These are phyloP conservation scores for Oreochromis spilurus DNA, from an alignment of 2,113 vertebrate species.

Conservation along the genomic window DNA sequence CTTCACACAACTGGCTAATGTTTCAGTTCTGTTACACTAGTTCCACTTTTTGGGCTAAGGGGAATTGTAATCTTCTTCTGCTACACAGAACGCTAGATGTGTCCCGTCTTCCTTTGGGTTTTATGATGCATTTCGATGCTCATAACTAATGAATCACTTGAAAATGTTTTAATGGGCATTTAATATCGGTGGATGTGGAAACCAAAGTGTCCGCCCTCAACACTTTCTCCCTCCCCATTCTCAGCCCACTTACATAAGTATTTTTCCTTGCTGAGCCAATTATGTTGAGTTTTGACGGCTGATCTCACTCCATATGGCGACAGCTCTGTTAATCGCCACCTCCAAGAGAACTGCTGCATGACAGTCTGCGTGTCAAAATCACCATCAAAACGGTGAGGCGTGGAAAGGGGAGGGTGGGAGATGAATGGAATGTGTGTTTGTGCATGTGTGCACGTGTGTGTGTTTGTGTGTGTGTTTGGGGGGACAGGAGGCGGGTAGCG, in stretches of 20 bases:
- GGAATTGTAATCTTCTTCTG: background rate
- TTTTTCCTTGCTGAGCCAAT: conserved; percentile 49
- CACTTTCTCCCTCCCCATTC: background rate
- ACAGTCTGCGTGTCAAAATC: conserved; percentile 61
- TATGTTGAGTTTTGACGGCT: conserved; percentile 52
- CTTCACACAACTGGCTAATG: conserved; percentile 15
- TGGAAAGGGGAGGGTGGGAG: conserved; percentile 5
- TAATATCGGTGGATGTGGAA: conserved; percentile 20
- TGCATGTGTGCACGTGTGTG: background rate
- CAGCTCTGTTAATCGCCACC: conserved; percentile 62
- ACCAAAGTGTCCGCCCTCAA: conserved; percentile 21
- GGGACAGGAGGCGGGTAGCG: conserved; percentile 36
- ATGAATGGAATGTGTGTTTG: background rate
- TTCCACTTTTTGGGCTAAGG: background rate
- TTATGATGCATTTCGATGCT: conserved; percentile 40
- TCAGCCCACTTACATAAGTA: conserved; percentile 7
- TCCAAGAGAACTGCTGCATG: conserved; percentile 55
- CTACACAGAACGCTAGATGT: background rate
- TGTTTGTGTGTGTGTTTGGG: background rate
- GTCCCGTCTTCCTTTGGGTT: conserved; percentile 14
- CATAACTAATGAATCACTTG: conserved; percentile 43
- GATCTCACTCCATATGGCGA: conserved; percentile 63
- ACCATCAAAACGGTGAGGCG: conserved; percentile 50
- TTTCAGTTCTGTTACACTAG: background rate
- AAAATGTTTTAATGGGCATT: conserved; percentile 36